Base-by-base conservation (phyloP, 2,797 vertebrate genomes). In the Hippocampus kuda region DNA sequence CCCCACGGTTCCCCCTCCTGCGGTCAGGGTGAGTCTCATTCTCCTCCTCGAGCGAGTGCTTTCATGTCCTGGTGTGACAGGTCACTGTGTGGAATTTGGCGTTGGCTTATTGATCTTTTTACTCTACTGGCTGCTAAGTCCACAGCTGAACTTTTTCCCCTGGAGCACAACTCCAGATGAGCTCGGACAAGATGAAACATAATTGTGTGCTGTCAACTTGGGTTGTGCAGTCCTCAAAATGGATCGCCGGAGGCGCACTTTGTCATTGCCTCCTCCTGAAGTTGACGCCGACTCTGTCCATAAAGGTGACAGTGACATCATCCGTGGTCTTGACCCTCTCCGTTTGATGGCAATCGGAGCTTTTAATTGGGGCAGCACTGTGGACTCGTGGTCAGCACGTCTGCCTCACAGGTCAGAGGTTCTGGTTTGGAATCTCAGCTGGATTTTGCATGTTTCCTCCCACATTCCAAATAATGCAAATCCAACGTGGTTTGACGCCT, bases 1-100 rank as follows among this genome's bases (percentile, higher is more conserved):
- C 51, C 22, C 22, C 79, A 46, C 44, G 53, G 53, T 24, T 48
- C 6, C 72, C 49, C 70, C 65, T 68, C 70, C 72, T 34, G 53
- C 74, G 30, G 79, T 70, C 86, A 88, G 85, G 88, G 88, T 89
- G 78, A 88, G 87, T 85, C 22, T 73, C 72, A 67, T 70, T 73
- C 68, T 79, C 27, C 41, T 53, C 63, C 41, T 9, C 57, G 38
- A 70, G 68, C 18, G 2, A 51, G 65, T 41, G 68, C 44, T 62
- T 30, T 68, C 56, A 51, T 53, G 30, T 60, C 53, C 48, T 42
- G 1, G n/a, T 71, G 46, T 20, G 48, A 62, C 27, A n/a, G 66
- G 51, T 41, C 51, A 41, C 20, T 41, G 7, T 70, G 68, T 76
- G 64, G 68, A 74, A 46, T 59, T 48, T 67, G 53, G 65, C 46